Conservation (phyloP, 2,113 vertebrate genomes). For the Vanacampus margaritifer region DNA sequence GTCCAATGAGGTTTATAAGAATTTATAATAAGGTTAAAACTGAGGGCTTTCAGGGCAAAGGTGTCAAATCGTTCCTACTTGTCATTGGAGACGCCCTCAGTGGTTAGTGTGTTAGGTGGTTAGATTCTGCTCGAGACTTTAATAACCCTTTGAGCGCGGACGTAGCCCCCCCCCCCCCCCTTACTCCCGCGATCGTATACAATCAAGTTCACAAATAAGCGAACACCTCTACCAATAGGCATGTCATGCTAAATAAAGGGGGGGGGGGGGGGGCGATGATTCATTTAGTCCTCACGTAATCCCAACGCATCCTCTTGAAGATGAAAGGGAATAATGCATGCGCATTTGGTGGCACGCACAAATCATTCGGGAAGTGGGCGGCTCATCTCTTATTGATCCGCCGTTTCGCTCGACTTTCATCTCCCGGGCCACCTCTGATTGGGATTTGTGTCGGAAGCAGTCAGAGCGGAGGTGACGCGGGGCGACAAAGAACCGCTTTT, state of each 20-base stretch:
- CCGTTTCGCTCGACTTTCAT: conserved; percentile 46
- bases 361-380: conserved; percentile 45
- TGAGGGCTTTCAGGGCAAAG: conserved; percentile 59
- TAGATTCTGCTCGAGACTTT: conserved; percentile 64
- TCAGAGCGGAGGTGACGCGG: conserved; percentile 4
- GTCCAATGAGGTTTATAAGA: conserved; percentile 50
- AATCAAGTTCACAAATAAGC: conserved; percentile 27
- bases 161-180: conserved; percentile 41
- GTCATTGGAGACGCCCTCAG: conserved; percentile 61
- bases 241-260: neutral
- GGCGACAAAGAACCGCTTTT: conserved; percentile 24
- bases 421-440: conserved; percentile 42
- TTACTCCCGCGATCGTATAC: neutral
- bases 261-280: conserved; percentile 8
- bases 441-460: conserved; percentile 44
- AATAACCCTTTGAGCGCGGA: conserved; percentile 76
- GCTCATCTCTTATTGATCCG: conserved; percentile 62
- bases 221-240: neutral
- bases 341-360: conserved; percentile 33
- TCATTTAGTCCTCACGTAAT: conserved; percentile 33
- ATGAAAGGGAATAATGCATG: conserved; percentile 62
- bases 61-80: conserved; percentile 5
- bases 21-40: conserved; percentile 74
- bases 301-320: conserved; percentile 18
- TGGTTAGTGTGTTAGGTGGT: conserved; percentile 71